These are phyloP conservation scores for Dissostichus mawsoni DNA, from an alignment of 2,113 vertebrate genomes.

Conservation along the genomic window DNA sequence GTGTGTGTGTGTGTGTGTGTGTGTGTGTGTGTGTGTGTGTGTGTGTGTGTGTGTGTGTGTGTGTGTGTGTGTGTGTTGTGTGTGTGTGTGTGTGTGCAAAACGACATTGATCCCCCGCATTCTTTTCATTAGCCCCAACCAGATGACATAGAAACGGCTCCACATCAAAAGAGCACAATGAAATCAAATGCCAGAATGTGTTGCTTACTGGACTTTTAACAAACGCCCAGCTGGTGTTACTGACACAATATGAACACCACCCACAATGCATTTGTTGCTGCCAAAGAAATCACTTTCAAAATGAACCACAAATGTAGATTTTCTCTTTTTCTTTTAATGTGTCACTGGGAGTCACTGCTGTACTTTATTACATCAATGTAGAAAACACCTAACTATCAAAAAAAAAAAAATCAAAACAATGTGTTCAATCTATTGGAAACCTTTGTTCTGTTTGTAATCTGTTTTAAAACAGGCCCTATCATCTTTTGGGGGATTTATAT, in stretches of 20 bases:
- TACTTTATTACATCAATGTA: not conserved
- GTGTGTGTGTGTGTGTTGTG: not conserved
- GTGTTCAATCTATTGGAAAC: not conserved
- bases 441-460: not conserved
- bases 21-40: not conserved
- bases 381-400: not conserved
- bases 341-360: not conserved
- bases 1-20: not conserved
- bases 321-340: not conserved
- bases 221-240: slow-evolving; percentile 37
- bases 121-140: slow-evolving; percentile 40
- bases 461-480: not conserved
- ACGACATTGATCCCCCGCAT: slow-evolving; percentile 59
- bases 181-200: slow-evolving; percentile 47
- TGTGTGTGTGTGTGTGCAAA: slow-evolving; percentile 24
- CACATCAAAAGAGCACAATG: slow-evolving; percentile 47
- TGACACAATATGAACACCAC: slow-evolving; percentile 46
- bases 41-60: not conserved
- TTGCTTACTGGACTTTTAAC: slow-evolving; percentile 25
- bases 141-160: slow-evolving; percentile 54
- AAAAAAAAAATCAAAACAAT: not conserved
- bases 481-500: no score
- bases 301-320: not conserved
- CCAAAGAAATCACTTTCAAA: slow-evolving; percentile 12
- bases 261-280: slow-evolving; percentile 17